Evolutionary conservation across 2,888 invertebrate species (phyloP), one percentile per base, ranked within the genome.

Genomic region (Ochropleura leucogaster): DNA sequence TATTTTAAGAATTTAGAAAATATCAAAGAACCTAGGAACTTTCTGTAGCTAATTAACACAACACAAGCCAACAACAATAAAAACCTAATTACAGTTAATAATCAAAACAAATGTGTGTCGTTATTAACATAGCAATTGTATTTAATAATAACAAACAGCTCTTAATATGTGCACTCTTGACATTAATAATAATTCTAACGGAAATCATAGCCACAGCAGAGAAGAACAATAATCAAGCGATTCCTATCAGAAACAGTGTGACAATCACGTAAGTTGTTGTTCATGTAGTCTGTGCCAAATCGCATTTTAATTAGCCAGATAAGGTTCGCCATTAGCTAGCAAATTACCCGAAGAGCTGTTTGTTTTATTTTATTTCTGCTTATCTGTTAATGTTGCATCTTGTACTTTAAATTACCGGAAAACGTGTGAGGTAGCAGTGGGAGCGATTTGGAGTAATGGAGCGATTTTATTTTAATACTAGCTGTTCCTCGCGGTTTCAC

Each of bases 281-380:
- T 83, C 86, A 87, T 77, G 74, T 86, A 86, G 68, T 82, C 87
- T 94, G 94, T 94, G 94, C 95, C 93, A 96, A 96, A 96, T 96
- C 93, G 95, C 92, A 93, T 95, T 96, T 96, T 96, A 96, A 96
- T 96, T 96, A 95, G 93, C 77, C 80, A 94, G 95, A 95, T 95
- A 95, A 95, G 94, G 88, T 85, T 87, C 78, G 92, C 91, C 95
- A 95, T 96, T 96, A 95, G 94, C 93, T 91, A 90, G 94, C 92
- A 95, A 95, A 95, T 96, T 96, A 92, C 94, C 92, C 92, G 87
- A 86, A 85, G 90, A 91, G 90, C 90, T 91, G 92, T 95, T 93
- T 93, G 93, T 94, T 94, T 95, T 94, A 93, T 94, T 93, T 93
- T 92, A 92, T 94, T 93, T 94, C 89, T 90, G 87, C 91, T 95